A percentile compares a stretch with the other conserved stretches of the same genome.
These are phyloP conservation scores for Alectoris magna DNA, from an alignment of 2,797 vertebrate species.

Conservation along the genomic window DNA sequence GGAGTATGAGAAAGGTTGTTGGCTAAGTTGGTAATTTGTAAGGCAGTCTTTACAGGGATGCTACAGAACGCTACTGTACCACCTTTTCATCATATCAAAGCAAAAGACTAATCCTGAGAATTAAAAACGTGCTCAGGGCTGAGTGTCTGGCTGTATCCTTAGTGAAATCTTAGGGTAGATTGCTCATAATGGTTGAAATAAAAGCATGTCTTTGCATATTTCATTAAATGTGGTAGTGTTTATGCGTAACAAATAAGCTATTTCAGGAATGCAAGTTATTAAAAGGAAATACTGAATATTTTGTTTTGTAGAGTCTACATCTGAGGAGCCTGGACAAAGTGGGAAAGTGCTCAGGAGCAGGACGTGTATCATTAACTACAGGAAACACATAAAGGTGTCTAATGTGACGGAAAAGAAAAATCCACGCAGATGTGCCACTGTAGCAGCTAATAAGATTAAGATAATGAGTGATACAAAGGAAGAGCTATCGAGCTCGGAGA, in stretches of 20 bases:
- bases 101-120: background rate
- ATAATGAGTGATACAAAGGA: conserved; percentile 84
- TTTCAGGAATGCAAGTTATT: background rate
- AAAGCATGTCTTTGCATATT: rapidly evolving
- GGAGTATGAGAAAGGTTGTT: background rate
- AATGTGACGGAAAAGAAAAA: conserved; percentile 63
- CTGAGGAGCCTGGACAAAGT: conserved; percentile 71
- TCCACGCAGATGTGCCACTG: conserved; percentile 86
- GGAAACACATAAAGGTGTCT: conserved; percentile 61
- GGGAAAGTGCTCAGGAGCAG: conserved; percentile 77
- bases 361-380: conserved; percentile 75
- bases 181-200: rapidly evolving
- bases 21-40: background rate
- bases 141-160: background rate
- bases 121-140: background rate
- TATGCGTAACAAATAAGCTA: background rate
- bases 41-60: background rate
- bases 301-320: conserved; percentile 57
- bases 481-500: conserved; percentile 79
- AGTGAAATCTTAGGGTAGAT: background rate
- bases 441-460: conserved; percentile 91
- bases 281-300: background rate
- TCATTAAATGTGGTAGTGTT: rapidly evolving
- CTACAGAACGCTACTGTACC: background rate
- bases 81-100: background rate